These are phyloP conservation scores for Botia kubotai DNA, from an alignment of 2,797 vertebrate species.

Conservation along the genomic window DNA sequence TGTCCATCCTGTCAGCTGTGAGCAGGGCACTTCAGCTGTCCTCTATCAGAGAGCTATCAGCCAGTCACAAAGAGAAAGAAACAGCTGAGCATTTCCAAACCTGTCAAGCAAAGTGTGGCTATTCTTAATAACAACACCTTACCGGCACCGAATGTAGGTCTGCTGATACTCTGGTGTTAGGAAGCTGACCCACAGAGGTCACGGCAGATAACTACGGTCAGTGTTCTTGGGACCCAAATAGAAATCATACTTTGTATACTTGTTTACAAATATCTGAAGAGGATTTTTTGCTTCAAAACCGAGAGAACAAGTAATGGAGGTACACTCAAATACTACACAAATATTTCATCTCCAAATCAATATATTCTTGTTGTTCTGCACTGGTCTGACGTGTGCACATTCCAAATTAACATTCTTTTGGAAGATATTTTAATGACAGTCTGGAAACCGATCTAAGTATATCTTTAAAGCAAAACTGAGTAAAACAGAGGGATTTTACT, in stretches of 20 bases:
- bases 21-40: conserved; percentile 24
- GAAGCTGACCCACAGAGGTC: conserved; percentile 33
- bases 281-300: background rate
- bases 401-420: conserved; percentile 19
- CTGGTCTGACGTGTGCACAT: background rate
- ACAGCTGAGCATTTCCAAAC: conserved; percentile 55
- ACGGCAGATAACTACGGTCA: conserved; percentile 22
- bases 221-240: conserved; percentile 5
- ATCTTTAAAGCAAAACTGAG: background rate
- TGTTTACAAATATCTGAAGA: background rate
- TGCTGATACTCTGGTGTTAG: background rate
- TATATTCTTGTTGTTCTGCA: background rate
- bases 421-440: background rate
- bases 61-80: conserved; percentile 12
- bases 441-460: background rate
- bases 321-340: background rate
- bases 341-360: background rate
- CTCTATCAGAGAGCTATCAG: conserved; percentile 30
- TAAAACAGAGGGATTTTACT: no score
- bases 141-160: background rate
- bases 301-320: background rate
- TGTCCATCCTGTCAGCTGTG: conserved; percentile 18
- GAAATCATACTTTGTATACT: background rate
- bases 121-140: conserved; percentile 50
- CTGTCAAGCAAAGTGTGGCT: conserved; percentile 33